Base-by-base conservation (phyloP, 1,140 invertebrate genomes). In the Coboldia fuscipes region DNA sequence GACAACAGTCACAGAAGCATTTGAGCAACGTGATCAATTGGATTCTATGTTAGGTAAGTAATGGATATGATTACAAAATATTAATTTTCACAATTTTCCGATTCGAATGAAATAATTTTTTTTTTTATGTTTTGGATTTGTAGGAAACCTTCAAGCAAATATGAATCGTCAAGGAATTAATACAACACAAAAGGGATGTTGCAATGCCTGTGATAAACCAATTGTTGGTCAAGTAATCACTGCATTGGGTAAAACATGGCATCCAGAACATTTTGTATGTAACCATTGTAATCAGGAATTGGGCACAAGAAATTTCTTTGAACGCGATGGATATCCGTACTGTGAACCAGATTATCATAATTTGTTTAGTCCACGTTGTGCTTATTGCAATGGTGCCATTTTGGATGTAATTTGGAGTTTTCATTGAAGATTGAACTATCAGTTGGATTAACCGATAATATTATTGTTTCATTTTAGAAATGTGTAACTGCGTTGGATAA, bases 331-430 rank as follows among this genome's bases (percentile, higher is more conserved):
- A 27, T 72, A 77, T 44, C 92, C 94, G 0, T 99, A 96, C 57
- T 99, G 96, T 63, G 96, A 99, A 56, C 70, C 78, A 5, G 94
- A 98, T 56, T 98, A 98, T 55, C 93, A 98, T 57, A 89, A 92
- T 47, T 66, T 98, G 28, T 99, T 98, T 62, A 94, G 90, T 35
- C 94, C 94, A 2, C 68, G 88, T 47, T 99, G 96, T 63, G 84
- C 85, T 38, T 96, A 96, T 58, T 99, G 96, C 65, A 93, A 94
- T 57, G 89, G 89, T 41, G 85, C 94, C 7, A 98, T 98, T 57
- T 68, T 96, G 44, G 93, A 98, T 65, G 90, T 96, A 73, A 65
- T 66, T 39, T 28, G 4, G 2, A 37, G 22, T 37, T 20, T 37
- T 53, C 36, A 34, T 32, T 24, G 21, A 32, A 34, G 12, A 15